Percentiles rank a stretch among this genome's conserved stretches.
These are phyloP conservation scores for Apotomis betuletana DNA, from an alignment of 2,888 invertebrate species.

Conservation along the genomic window DNA sequence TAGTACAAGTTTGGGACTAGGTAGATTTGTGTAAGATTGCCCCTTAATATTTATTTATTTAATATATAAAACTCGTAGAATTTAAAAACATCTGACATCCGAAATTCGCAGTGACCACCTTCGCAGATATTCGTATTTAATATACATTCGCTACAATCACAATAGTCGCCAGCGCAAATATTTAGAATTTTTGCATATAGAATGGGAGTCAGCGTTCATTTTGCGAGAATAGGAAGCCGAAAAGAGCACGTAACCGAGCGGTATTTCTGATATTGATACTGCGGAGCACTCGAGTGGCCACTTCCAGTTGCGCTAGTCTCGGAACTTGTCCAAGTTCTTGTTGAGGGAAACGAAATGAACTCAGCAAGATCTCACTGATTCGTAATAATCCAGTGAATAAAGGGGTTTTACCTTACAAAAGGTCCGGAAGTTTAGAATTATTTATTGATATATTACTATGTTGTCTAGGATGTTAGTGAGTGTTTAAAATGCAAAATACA, in stretches of 20 bases:
- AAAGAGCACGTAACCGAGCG: constrained; percentile 10
- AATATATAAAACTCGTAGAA: too few relatives aligned
- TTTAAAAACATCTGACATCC: too few relatives aligned
- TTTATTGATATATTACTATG: too few relatives aligned
- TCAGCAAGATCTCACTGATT: constrained; percentile 37
- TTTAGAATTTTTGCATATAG: constrained; percentile 13
- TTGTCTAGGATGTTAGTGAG: too few relatives aligned
- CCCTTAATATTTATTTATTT: too few relatives aligned
- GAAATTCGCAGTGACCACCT: not conserved
- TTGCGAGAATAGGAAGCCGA: constrained; percentile 2
- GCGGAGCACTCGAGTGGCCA: constrained; percentile 23
- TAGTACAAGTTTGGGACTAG: too few relatives aligned
- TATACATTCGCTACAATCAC: not conserved
- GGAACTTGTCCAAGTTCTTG: constrained; percentile 40
- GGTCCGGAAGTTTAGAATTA: too few relatives aligned
- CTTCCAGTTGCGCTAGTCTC: constrained; percentile 39
- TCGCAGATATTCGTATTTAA: not conserved
- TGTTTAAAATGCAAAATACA: too few relatives aligned
- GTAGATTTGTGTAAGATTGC: too few relatives aligned
- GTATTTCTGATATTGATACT: constrained; percentile 30
- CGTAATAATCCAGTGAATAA: not conserved
- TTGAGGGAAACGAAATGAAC: constrained; percentile 38
- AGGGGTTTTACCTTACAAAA: too few relatives aligned
- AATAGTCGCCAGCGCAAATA: constrained; percentile 23
- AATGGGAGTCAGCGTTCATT: constrained; percentile 10